phyloP scores from a whole-genome alignment of 2,888 invertebrate genomes.

The Heterodera filipjevi region DNA sequence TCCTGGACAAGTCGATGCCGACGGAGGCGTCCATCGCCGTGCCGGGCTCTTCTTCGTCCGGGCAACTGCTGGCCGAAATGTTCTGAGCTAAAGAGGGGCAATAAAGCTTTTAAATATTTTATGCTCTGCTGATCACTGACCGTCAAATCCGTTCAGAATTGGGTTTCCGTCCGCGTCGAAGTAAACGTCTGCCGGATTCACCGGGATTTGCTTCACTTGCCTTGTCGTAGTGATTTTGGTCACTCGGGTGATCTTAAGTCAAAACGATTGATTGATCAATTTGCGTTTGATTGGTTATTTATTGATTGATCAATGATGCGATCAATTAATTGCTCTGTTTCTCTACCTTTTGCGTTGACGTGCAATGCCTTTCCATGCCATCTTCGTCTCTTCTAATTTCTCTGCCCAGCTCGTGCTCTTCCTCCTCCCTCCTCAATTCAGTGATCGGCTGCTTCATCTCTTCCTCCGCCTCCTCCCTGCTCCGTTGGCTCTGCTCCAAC shows the following conservation, averaged over 20 bases:
- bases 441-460: conserved; percentile 44
- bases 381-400: conserved; percentile 19
- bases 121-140: conserved; percentile 25
- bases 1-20: conserved; percentile 45
- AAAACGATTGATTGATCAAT: neutral
- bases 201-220: conserved; percentile 61
- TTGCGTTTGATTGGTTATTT: no score
- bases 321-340: neutral
- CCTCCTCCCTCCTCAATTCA: conserved; percentile 32
- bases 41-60: conserved; percentile 13
- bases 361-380: conserved; percentile 43
- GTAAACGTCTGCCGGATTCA: conserved; percentile 58
- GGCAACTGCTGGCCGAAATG: neutral
- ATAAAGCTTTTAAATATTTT: neutral
- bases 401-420: conserved; percentile 11
- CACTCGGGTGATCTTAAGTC: conserved; percentile 60
- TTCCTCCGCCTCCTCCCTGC: neutral
- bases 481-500: conserved; percentile 45
- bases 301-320: no score
- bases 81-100: neutral
- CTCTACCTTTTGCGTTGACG: conserved; percentile 49
- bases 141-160: conserved; percentile 44
- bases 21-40: conserved; percentile 29
- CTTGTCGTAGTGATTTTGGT: conserved; percentile 65
- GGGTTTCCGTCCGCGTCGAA: conserved; percentile 59